Evolutionary conservation across 2,888 invertebrate species (phyloP), one percentile per base, ranked within the genome.

Genomic region (Drosophila peninsularis): DNA sequence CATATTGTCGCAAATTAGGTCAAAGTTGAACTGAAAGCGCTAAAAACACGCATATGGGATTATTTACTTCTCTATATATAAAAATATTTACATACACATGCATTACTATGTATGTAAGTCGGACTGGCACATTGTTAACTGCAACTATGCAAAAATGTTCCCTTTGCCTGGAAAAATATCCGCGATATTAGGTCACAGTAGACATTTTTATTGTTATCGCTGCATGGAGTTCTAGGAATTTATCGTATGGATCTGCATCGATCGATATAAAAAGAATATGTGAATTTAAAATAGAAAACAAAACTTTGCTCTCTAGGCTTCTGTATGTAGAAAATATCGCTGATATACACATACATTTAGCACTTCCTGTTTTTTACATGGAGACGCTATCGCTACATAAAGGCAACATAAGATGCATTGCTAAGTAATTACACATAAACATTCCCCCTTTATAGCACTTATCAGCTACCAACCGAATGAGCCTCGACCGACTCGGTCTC

Each of bases 301-400:
- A 60, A 69, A 32, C 44, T 30, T 17, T 14, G 0, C 32, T 11
- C 2, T 42, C 52, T 13, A 24, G n/a, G 6, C 27, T 13, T 17
- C 50, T 50, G 21, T 32, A 17, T 21, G 1, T 27, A 19, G 19
- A 54, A 54, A 42, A 56, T 41, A 21, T 47, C 32, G 14, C 27
- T 45, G 9, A 42, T 24, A 49, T 42, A 14, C 21, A 42, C 34
- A 50, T 9, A 45, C 27, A 44, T 19, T 69, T 53, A 37, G 13
- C 39, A 52, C 53, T 80, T 80, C 79, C 80, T 82, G 80, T 64
- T 68, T 62, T 66, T 9, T 30, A 45, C 49, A 61, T 42, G 44
- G 7, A 34, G 11, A 7, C 50, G 27, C 49, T 67, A 65, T 61
- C 71, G 42, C 42, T 41, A 55, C 45, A 55, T 36, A 17, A 49